Evolutionary conservation across 1,140 invertebrate genomes (phyloP).

Genomic region (Vanessa tameamea): DNA sequence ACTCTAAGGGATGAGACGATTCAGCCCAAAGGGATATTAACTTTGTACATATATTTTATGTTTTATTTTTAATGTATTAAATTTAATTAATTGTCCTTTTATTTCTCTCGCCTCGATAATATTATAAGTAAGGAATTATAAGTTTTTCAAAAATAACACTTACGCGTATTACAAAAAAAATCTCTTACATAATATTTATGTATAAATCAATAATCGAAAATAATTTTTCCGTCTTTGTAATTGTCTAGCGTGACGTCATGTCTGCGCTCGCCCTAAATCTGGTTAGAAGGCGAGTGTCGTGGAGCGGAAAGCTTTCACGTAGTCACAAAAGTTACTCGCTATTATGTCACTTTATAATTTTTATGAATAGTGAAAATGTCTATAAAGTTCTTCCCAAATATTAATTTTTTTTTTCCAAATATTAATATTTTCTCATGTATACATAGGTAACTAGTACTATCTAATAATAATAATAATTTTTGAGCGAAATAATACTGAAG

Average conservation of each 20-base stretch:
- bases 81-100: no score
- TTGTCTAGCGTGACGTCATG: constrained; percentile 9
- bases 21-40: constrained; percentile 33
- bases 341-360: constrained; percentile 36
- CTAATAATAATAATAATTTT: no score
- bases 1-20: constrained; percentile 36
- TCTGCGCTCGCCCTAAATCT: constrained; percentile 30
- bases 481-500: no score
- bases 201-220: no score
- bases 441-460: background rate
- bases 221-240: background rate
- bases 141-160: no score
- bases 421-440: background rate
- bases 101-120: no score
- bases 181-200: no score
- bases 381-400: constrained; percentile 5
- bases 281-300: constrained; percentile 39
- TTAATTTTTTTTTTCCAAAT: background rate
- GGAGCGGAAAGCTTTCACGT: constrained; percentile 37
- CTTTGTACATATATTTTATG: background rate
- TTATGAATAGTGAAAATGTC: constrained; percentile 28
- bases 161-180: no score
- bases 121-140: no score
- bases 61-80: no score
- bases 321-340: constrained; percentile 36